phyloP scores from a whole-genome alignment of 2,888 invertebrate species.

The Catocala sponsa region DNA sequence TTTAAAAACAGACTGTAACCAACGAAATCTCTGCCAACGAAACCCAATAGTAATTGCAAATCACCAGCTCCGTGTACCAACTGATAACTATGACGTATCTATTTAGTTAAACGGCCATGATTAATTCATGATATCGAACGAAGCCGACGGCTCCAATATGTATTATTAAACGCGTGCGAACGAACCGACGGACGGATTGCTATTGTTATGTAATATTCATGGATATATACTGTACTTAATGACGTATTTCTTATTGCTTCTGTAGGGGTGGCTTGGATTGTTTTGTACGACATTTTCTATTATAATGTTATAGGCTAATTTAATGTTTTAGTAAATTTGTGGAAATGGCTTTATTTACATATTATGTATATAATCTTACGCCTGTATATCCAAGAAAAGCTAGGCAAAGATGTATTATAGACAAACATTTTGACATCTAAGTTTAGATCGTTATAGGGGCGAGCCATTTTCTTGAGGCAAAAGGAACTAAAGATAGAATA shows the following conservation, averaged over 20 bases:
- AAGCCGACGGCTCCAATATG: conserved; percentile 40
- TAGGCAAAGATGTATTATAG: too few relatives aligned
- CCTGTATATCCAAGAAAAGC: too few relatives aligned
- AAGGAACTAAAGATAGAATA: too few relatives aligned
- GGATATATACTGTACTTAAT: conserved; percentile 23
- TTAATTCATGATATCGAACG: conserved; percentile 42
- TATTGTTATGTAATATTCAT: conserved; percentile 46
- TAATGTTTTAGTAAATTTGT: too few relatives aligned
- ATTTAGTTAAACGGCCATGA: conserved; percentile 51
- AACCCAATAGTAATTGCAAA: conserved; percentile 30
- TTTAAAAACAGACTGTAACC: too few relatives aligned
- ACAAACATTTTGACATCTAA: too few relatives aligned
- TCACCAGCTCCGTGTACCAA: conserved; percentile 30
- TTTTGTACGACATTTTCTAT: not conserved
- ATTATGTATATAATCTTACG: too few relatives aligned
- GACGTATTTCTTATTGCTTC: conserved; percentile 21
- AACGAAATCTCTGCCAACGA: too few relatives aligned
- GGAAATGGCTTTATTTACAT: too few relatives aligned
- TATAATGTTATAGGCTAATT: not conserved
- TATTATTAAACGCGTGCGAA: conserved; percentile 52
- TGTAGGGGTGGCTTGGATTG: not conserved
- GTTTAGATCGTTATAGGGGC: too few relatives aligned
- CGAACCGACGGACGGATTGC: conserved; percentile 34
- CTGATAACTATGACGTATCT: conserved; percentile 45
- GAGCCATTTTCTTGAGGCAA: too few relatives aligned